Evolutionary conservation across 2,888 invertebrate genomes (phyloP), one percentile per base, ranked within the genome.

Genomic region (Synanthedon tipuliformis): DNA sequence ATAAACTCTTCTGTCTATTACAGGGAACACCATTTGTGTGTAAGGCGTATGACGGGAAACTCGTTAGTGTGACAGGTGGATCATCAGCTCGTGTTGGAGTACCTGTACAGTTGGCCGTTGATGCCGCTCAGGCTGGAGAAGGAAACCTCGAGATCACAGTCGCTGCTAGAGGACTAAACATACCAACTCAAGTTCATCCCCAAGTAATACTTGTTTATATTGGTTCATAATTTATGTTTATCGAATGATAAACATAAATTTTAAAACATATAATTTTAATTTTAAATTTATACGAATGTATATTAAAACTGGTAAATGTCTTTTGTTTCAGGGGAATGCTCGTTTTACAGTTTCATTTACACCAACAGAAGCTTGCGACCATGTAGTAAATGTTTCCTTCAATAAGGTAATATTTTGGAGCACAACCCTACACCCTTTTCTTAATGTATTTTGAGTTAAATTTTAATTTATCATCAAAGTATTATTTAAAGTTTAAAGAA

Each of bases 101-200:
- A 61, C 93, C 96, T 4, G 95, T 97, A n/a, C 96, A 97, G 69
- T 94, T 98, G 70, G 95, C 95, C 15, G 97, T 98, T 52, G 98
- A 99, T 78, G 98, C 98, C 3, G 95, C 95, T 59, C 94, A 96
- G 76, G 97, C 98, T 50, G 99, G 99, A 10, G 98, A 98, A 86
- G 99, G 99, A 52, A 96, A 96, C 79, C 88, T 99, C 61, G 98
- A 99, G 85, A 98, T 99, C 62, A 97, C 97, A 51, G 97, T 99
- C 64, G 95, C 96, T 57, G 95, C 97, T 49, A 91, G 95, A 74
- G 96, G 97, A 53, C 90, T 95, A 59, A 96, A 98, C 74, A 96
- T 98, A 68, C 97, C 97, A 51, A 97, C 97, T 53, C 97, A 97
- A 90, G 97, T 97, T 50, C 95, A 95, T 75, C 95, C 96, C 8